A percentile compares a stretch with the other conserved stretches of the same genome.
Evolutionary conservation across 1,140 invertebrate genomes (phyloP).

Genomic region (Leptinotarsa lineolata): DNA sequence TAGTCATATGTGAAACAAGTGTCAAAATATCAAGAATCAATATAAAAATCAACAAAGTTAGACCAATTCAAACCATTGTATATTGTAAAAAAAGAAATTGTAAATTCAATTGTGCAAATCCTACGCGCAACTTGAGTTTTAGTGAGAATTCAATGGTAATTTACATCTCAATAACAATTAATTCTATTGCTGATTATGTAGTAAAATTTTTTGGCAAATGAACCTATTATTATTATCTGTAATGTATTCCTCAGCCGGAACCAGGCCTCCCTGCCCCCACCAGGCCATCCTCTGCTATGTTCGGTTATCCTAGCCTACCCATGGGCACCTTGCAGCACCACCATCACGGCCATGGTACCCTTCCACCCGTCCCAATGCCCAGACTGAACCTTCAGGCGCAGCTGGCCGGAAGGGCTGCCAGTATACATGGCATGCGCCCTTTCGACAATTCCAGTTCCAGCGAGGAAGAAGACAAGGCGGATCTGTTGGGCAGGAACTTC

Average conservation of each 20-base stretch:
- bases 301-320: conserved; percentile 68
- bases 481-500: conserved; percentile 69
- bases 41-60: no score
- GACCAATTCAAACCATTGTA: no score
- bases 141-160: no score
- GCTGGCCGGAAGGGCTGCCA: conserved; percentile 56
- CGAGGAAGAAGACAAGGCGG: conserved; percentile 72
- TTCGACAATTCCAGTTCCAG: conserved; percentile 67
- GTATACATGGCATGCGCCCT: conserved; percentile 57
- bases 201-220: no score
- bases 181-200: no score
- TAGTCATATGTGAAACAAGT: no score
- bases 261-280: conserved; percentile 67
- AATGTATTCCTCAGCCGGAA: conserved; percentile 60
- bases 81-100: no score
- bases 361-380: conserved; percentile 76
- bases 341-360: conserved; percentile 57
- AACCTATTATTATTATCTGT: background rate
- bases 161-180: no score
- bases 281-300: conserved; percentile 80
- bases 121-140: no score
- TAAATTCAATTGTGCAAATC: no score
- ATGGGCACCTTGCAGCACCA: conserved; percentile 54
- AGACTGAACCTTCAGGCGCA: conserved; percentile 60
- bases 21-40: no score